A percentile compares a stretch with the other conserved stretches of the same genome.
Conservation (phyloP, 2,797 vertebrate genomes). For the Schizopygopsis pylzovi region DNA sequence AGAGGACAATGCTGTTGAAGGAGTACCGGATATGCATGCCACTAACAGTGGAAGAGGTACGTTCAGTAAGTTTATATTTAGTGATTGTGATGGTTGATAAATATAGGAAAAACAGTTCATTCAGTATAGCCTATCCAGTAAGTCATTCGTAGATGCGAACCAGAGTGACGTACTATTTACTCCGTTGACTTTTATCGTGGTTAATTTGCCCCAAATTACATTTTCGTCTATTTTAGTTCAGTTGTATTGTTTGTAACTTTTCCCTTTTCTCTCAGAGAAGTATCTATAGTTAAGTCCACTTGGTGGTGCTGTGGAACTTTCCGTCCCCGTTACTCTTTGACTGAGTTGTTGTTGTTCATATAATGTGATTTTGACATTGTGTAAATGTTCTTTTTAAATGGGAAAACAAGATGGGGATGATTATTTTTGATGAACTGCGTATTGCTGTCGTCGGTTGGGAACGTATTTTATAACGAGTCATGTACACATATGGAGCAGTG, state of each 20-base stretch:
- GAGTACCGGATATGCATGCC: constrained; percentile 99
- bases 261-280: background rate
- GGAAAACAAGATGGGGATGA: background rate
- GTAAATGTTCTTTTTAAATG: background rate
- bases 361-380: background rate
- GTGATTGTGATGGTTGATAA: background rate
- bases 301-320: constrained; percentile 54
- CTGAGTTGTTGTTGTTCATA: background rate
- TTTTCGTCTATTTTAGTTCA: background rate
- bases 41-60: constrained; percentile 96
- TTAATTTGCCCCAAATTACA: background rate
- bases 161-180: background rate
- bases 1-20: constrained; percentile 92
- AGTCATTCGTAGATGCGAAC: background rate
- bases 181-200: no score
- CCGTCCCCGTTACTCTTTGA: background rate
- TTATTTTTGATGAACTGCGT: background rate
- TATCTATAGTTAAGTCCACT: background rate
- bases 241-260: constrained; percentile 31
- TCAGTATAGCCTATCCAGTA: background rate
- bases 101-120: background rate
- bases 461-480: background rate
- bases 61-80: constrained; percentile 44
- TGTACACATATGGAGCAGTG: background rate
- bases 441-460: no score